Evolutionary conservation across 2,113 vertebrate species (phyloP).

Genomic region (Bos taurus): ARS-UCD2.0 NC_037336.1:41132501-41133000

Average conservation of each 20-base stretch:
- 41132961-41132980: not conserved
- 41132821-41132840: slow-evolving; percentile 6
- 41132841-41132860: not conserved
- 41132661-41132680: slow-evolving; percentile 1
- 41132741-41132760: not conserved
- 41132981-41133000: not conserved
- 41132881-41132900: not conserved
- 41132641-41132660: slow-evolving; percentile 17
- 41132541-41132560: not conserved
- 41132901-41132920: not conserved
- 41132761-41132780: not conserved
- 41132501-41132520: not conserved
- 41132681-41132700: slow-evolving; percentile 17
- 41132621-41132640: not conserved
- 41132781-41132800: not conserved
- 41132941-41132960: slow-evolving; percentile 10
- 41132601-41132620: slow-evolving; percentile 35
- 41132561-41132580: not conserved
- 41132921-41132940: not conserved
- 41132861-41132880: not conserved
- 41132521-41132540: not conserved
- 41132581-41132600: not conserved
- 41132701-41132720: not conserved
- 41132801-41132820: not conserved
- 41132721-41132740: slow-evolving; percentile 3